Evolutionary conservation across 2,888 invertebrate species (phyloP).

Genomic region (Melipona bicolor): DNA sequence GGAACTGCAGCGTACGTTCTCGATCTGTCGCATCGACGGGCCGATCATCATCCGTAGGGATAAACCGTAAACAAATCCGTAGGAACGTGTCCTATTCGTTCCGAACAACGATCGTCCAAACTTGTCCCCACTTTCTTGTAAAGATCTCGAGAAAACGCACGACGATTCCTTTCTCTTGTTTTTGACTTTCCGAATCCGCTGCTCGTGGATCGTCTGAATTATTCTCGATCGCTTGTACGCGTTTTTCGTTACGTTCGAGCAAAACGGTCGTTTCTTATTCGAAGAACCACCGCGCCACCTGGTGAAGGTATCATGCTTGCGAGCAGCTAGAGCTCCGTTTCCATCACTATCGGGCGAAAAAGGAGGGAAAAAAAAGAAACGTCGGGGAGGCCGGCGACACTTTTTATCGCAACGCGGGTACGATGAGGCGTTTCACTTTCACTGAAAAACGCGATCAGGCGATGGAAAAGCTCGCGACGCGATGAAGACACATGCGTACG

Average conservation of each 20-base stretch:
- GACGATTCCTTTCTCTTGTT: background rate
- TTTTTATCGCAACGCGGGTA: conserved; percentile 11
- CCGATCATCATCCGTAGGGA: conserved; percentile 17
- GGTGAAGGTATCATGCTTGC: conserved; percentile 27
- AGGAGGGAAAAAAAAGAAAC: background rate
- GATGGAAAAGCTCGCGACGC: conserved; percentile 26
- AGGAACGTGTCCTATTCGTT: background rate
- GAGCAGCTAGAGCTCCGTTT: background rate
- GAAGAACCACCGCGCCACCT: conserved; percentile 57
- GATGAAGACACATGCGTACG: conserved; percentile 31
- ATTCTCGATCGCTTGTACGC: background rate
- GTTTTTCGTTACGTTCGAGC: conserved; percentile 12
- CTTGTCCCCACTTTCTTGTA: too few relatives aligned
- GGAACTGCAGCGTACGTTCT: conserved; percentile 79
- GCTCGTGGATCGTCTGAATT: background rate
- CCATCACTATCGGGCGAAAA: background rate
- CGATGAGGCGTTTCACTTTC: conserved; percentile 56
- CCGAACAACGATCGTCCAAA: background rate
- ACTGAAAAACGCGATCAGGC: conserved; percentile 25
- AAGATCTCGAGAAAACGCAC: background rate
- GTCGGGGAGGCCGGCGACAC: background rate
- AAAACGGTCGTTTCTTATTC: conserved; percentile 31
- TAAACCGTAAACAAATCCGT: background rate
- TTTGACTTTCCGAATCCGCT: background rate
- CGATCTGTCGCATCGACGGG: conserved; percentile 58